Percentiles rank a stretch among this genome's conserved stretches.
phyloP scores from a whole-genome alignment of 2,797 vertebrate species.

The Trichosurus vulpecula region DNA sequence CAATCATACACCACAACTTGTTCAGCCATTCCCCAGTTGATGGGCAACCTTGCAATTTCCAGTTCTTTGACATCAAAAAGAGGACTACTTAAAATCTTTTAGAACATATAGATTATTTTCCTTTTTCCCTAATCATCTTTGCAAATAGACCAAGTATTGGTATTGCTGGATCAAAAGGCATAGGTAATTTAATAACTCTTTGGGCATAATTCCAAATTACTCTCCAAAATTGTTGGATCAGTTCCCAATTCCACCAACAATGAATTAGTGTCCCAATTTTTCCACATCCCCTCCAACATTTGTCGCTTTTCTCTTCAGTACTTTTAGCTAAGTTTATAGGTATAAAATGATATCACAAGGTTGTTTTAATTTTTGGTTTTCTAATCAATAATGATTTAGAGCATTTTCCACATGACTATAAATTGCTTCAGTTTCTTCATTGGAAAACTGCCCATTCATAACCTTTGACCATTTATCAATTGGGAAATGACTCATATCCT shows the following conservation, averaged over 20 bases:
- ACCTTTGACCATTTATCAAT: background rate
- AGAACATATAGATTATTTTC: background rate
- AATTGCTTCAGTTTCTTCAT: background rate
- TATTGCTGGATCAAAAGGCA: background rate
- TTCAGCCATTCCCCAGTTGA: background rate
- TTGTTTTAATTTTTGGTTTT: background rate
- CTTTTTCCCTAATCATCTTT: background rate
- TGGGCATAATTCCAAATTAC: background rate
- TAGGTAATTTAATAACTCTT: background rate
- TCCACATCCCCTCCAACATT: background rate
- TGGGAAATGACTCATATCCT: background rate
- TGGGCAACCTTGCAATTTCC: background rate
- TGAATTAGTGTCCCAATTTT: background rate
- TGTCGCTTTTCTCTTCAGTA: background rate
- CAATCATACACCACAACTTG: background rate
- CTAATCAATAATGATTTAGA: background rate
- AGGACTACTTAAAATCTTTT: background rate
- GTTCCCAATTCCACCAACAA: background rate
- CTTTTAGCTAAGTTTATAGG: background rate
- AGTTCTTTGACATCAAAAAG: background rate
- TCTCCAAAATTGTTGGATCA: background rate
- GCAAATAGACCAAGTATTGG: background rate
- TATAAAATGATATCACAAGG: background rate
- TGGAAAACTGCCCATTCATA: background rate
- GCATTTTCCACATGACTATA: background rate